Base-by-base conservation (phyloP, 2,888 invertebrate species). In the Drosophila formosana region DNA sequence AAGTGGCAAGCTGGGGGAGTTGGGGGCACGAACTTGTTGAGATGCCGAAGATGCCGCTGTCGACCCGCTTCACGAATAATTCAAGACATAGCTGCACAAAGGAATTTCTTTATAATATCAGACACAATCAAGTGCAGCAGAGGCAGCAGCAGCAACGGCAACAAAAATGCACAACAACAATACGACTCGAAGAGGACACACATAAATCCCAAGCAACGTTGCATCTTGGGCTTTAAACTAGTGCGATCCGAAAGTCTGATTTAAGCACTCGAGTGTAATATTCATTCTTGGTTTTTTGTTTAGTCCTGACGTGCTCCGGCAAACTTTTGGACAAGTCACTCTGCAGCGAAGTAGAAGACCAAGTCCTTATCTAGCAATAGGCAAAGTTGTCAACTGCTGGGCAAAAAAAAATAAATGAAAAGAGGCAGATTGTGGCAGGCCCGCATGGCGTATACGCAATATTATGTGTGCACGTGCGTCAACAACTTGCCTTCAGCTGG, bases 91-190 rank as follows among this genome's bases (percentile, higher is more conserved):
- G 61, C 56, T 65, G 50, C 66, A 68, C 70, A 78, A 79, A 56
- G 62, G 72, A 81, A 87, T 87, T 84, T 72, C 62, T 46, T 52
- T 51, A 68, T 75, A 70, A 73, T 65, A 56, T 56, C 51, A 26
- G 37, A 51, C 37, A 37, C 51, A 51, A 51, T 51, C 45, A 56
- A 56, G 13, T 45, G 55, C 55, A 56, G 45, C 45, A 32, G 13
- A 7, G 13, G n/a, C n/a, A n/a, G 26, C 49, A 43, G 26, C 50
- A 62, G 6, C 49, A 53, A 53, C n/a, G 23, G 32, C 7, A 11
- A n/a, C 18, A 18, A 18, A 18, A 18, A 18, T 18, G 18, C 18
- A 18, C 18, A 18, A 18, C 46, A 32, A 25, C 30, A 45, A 8
- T 18, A 50, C 43, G 25, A 39, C 9, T 11, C 8, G 7, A 9